phyloP scores from a whole-genome alignment of 2,113 vertebrate genomes.

The Hyperopisus bebe region DNA sequence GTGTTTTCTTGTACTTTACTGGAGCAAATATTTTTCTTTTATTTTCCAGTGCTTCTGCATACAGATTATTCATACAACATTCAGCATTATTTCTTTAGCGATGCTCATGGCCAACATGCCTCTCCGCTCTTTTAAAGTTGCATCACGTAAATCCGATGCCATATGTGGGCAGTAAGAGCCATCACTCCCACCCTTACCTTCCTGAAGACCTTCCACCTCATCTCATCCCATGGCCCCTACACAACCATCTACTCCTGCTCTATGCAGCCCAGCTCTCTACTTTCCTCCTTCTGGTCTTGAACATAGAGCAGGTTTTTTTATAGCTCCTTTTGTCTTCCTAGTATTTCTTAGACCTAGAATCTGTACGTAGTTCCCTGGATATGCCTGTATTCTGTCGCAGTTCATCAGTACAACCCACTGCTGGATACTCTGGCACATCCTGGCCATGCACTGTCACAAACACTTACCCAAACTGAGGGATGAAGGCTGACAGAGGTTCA shows the following conservation, averaged over 20 bases:
- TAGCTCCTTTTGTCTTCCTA: neutral
- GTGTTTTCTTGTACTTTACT: neutral
- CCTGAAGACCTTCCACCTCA: neutral
- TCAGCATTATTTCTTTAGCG: neutral
- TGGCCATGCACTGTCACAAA: neutral
- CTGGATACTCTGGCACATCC: neutral
- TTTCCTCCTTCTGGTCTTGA: neutral
- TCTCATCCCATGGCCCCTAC: neutral
- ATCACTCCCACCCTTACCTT: neutral
- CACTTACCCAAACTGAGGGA: slow-evolving; percentile 14
- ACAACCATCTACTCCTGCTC: neutral
- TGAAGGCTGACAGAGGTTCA: slow-evolving; percentile 39
- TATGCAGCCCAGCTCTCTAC: neutral
- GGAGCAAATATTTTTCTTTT: neutral
- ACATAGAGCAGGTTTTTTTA: neutral
- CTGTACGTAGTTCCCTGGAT: neutral
- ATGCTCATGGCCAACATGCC: neutral
- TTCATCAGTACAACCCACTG: neutral
- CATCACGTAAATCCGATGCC: neutral
- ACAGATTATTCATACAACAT: neutral
- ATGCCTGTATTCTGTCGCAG: neutral
- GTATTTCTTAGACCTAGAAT: neutral
- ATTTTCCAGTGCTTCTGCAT: neutral
- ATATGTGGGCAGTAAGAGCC: neutral
- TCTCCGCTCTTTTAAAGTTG: neutral